Evolutionary conservation across 2,888 invertebrate species (phyloP).

Genomic region (Kuschelorhynchus macadamiae): DNA sequence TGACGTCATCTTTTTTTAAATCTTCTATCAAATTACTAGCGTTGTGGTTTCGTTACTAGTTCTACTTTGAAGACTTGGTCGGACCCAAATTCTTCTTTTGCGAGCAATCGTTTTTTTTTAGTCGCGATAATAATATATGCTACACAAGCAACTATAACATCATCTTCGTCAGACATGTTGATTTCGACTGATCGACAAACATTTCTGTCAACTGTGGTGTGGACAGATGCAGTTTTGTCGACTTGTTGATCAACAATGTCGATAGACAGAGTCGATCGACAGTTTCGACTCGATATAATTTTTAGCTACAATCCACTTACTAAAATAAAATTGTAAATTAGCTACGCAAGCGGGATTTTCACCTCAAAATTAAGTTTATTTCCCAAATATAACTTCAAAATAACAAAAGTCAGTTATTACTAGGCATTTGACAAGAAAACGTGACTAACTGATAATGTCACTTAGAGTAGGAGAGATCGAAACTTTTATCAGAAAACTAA

Average conservation of each 20-base stretch:
- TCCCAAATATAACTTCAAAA: too few species aligned
- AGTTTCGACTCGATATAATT: constrained; percentile 20
- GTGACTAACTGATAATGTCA: too few species aligned
- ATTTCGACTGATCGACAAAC: constrained; percentile 31
- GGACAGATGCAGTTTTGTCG: constrained; percentile 11
- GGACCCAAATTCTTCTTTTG: constrained; percentile 36
- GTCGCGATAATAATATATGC: constrained; percentile 33
- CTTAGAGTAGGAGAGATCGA: too few species aligned
- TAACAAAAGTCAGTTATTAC: too few species aligned
- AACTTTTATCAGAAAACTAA: too few species aligned
- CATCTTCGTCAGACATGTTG: constrained; percentile 33
- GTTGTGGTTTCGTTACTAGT: constrained; percentile 14
- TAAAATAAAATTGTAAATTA: too few species aligned
- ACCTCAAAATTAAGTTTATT: too few species aligned
- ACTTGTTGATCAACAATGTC: constrained; percentile 7
- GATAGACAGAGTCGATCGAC: constrained; percentile 25
- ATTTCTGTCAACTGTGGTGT: constrained; percentile 18
- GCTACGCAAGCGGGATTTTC: too few species aligned
- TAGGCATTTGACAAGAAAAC: too few species aligned
- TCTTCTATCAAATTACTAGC: constrained; percentile 26
- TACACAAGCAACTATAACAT: constrained; percentile 21
- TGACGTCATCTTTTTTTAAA: constrained; percentile 34
- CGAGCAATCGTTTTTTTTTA: constrained; percentile 21
- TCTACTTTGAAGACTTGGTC: constrained; percentile 37
- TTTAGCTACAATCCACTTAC: too few species aligned